phyloP scores from a whole-genome alignment of 2,797 vertebrate species.

The Xenopus petersii region DNA sequence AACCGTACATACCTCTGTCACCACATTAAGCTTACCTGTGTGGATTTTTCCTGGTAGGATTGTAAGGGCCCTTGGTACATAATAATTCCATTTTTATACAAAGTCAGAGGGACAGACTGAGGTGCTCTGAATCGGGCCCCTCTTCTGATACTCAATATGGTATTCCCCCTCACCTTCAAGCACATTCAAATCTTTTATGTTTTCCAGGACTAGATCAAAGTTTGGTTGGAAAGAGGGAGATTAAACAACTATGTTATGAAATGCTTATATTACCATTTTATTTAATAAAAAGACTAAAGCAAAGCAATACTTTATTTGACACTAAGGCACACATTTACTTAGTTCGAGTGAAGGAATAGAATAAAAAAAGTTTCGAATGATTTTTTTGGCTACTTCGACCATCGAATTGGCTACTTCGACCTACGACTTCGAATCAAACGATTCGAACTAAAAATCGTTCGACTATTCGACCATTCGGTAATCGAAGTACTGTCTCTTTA shows the following conservation, averaged over 20 bases:
- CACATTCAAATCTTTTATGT: constrained; percentile 76
- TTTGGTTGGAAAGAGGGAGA: constrained; percentile 63
- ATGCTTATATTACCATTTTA: too few relatives aligned
- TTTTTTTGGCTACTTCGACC: too few relatives aligned
- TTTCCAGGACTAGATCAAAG: constrained; percentile 80
- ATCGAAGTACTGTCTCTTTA: too few relatives aligned
- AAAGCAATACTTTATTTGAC: too few relatives aligned
- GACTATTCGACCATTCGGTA: too few relatives aligned
- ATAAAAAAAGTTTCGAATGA: too few relatives aligned
- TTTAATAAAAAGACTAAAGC: too few relatives aligned
- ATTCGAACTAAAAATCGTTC: too few relatives aligned
- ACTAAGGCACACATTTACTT: too few relatives aligned
- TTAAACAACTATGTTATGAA: not conserved
- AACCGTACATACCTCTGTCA: not conserved
- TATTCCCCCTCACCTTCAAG: constrained; percentile 74
- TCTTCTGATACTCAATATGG: constrained; percentile 57
- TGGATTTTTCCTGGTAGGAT: constrained; percentile 73
- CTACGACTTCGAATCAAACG: too few relatives aligned
- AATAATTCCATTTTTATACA: constrained; percentile 82
- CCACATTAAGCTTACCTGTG: constrained; percentile 69
- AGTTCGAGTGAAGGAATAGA: too few relatives aligned
- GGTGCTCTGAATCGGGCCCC: constrained; percentile 69
- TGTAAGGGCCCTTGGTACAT: constrained; percentile 80
- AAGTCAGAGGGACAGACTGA: constrained; percentile 69
- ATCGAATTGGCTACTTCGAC: too few relatives aligned